phyloP scores from a whole-genome alignment of 2,888 invertebrate species.

The Heliconius cydno region DNA sequence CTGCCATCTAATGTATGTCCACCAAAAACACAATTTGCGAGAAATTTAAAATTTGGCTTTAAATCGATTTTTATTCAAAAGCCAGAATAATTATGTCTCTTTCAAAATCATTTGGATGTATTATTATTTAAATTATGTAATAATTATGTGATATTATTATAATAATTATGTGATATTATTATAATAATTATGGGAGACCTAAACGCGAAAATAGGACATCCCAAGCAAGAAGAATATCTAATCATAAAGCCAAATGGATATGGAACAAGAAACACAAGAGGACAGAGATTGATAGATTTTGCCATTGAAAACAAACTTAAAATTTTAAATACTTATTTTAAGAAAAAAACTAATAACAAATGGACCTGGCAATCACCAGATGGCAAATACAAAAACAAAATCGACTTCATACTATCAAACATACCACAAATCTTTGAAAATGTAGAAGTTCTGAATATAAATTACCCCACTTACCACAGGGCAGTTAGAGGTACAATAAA shows the following conservation, averaged over 20 bases:
- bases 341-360: constrained; percentile 37
- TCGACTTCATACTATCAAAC: constrained; percentile 37
- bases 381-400: constrained; percentile 33
- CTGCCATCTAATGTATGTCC: too few relatives aligned
- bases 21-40: too few relatives aligned
- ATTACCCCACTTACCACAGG: constrained; percentile 37
- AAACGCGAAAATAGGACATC: too few relatives aligned
- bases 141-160: too few relatives aligned
- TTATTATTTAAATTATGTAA: too few relatives aligned
- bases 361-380: constrained; percentile 50
- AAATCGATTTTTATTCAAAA: too few relatives aligned
- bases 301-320: constrained; percentile 47
- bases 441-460: constrained; percentile 35
- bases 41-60: too few relatives aligned
- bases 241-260: constrained; percentile 24
- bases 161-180: too few relatives aligned
- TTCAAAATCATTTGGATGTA: too few relatives aligned
- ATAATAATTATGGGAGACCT: too few relatives aligned
- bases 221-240: too few relatives aligned
- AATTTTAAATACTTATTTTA: constrained; percentile 48
- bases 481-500: constrained; percentile 26
- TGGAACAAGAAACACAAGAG: constrained; percentile 44
- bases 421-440: constrained; percentile 25
- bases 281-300: constrained; percentile 48
- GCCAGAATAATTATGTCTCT: too few relatives aligned